Base-by-base conservation (phyloP, 2,113 vertebrate species). In the Dipodomys merriami region DNA sequence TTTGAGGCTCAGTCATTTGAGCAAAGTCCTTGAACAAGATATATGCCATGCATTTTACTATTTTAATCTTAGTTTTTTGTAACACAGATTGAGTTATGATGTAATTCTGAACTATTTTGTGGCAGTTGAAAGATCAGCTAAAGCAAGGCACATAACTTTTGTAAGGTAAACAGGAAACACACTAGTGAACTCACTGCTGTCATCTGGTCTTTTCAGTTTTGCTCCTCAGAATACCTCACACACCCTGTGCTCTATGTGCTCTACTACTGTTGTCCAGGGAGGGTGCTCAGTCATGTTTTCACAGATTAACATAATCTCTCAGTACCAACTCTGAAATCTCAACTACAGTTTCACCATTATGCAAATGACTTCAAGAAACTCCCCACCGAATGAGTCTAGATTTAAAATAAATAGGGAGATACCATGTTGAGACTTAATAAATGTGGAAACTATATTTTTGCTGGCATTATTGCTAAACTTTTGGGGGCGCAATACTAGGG, bases 331-430 rank as follows among this genome's bases (percentile, higher is more conserved):
- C 72, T 60, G 29, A 46, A 4, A 80, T 77, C 76, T 85, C 83
- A 85, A 30, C 83, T 81, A 73, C n/a, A 80, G 44, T 27, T 49
- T 68, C 77, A 72, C 7, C 22, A 13, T 77, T 82, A 62, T 6
- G 15, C 65, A 88, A 73, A 79, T 68, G n/a, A 90, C 94, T 86
- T 93, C 72, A 83, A 67, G 44, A 53, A 74, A 76, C 64, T 11
- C 53, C 44, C 29, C 53, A 4, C 20, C 2, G 6, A 57, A 60
- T 0, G 18, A 87, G 79, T 80, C 27, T 64, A 57, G 72, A 77
- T 30, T 68, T 22, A 69, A 82, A 84, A 81, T 76, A 60, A 57
- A 65, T 72, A 49, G 33, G 69, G 60, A 85, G 25, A 4, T 25
- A 29, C 13, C 19, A 23, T 25, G 46, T 39, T 2, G 29, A 88